These are phyloP conservation scores for Stramonita haemastoma DNA, from an alignment of 2,888 invertebrate genomes.

Conservation along the genomic window DNA sequence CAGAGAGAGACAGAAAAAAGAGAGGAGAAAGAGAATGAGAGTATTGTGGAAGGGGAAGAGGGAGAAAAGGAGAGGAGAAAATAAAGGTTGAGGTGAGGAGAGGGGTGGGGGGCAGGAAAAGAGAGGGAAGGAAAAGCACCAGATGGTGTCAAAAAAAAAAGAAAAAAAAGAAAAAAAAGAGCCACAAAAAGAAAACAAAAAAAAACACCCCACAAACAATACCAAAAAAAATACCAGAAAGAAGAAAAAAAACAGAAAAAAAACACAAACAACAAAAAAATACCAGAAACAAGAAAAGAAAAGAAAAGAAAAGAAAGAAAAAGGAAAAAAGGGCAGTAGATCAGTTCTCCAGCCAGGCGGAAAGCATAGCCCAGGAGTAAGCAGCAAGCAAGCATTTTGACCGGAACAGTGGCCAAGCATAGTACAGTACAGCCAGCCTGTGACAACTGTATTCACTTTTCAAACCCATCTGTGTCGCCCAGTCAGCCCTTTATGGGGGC, in stretches of 20 bases:
- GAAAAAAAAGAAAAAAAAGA: background rate
- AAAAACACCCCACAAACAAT: background rate
- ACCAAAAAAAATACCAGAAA: no score
- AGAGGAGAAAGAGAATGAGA: background rate
- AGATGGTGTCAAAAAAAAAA: background rate
- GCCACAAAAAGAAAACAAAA: background rate
- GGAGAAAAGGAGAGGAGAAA: background rate
- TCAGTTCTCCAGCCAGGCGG: background rate
- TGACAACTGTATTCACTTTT: conserved; percentile 4
- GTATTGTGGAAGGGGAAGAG: background rate
- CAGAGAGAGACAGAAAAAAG: background rate
- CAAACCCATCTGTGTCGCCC: background rate
- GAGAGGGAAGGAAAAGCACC: background rate
- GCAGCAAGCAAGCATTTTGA: no score
- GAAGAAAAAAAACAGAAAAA: no score
- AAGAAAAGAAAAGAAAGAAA: background rate
- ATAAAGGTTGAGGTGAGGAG: background rate
- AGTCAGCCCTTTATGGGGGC: background rate
- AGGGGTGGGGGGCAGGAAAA: background rate
- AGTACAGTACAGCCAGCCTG: no score
- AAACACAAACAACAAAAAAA: no score
- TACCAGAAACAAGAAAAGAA: no score
- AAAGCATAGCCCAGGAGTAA: no score
- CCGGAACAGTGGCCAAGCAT: no score
- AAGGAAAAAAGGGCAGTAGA: background rate